Evolutionary conservation across 2,797 vertebrate species (phyloP).

Genomic region (Poeciliopsis presidionis): DNA sequence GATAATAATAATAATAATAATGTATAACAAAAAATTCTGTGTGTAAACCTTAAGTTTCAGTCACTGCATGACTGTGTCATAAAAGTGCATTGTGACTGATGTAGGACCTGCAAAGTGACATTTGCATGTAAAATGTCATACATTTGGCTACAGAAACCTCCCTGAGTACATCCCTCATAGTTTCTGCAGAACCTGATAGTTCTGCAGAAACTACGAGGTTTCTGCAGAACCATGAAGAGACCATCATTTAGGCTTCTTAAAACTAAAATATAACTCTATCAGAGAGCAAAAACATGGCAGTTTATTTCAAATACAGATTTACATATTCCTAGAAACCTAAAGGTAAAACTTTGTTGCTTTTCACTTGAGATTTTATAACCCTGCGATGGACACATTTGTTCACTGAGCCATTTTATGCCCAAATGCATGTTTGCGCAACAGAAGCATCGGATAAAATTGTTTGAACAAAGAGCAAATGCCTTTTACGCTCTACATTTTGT

Average conservation of each 20-base stretch:
- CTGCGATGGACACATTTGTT: neutral
- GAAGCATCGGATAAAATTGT: neutral
- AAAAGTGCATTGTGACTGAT: neutral
- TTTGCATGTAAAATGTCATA: neutral
- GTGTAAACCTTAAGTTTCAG: neutral
- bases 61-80: neutral
- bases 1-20: neutral
- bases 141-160: neutral
- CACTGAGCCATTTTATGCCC: neutral
- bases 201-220: no score
- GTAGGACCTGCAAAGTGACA: neutral
- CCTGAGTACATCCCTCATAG: neutral
- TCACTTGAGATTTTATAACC: neutral
- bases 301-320: neutral
- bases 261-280: neutral
- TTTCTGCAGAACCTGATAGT: no score
- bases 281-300: neutral
- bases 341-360: neutral
- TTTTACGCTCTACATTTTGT: slow-evolving; percentile 4
- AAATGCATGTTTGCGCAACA: neutral
- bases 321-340: neutral
- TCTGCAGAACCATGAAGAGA: neutral
- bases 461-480: neutral
- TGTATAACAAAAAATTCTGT: neutral
- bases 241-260: neutral